Percentiles rank a stretch among this genome's conserved stretches.
These are phyloP conservation scores for Paramuricea clavata DNA, from an alignment of 92 coral and sea anemone genomes.

Conservation along the genomic window DNA sequence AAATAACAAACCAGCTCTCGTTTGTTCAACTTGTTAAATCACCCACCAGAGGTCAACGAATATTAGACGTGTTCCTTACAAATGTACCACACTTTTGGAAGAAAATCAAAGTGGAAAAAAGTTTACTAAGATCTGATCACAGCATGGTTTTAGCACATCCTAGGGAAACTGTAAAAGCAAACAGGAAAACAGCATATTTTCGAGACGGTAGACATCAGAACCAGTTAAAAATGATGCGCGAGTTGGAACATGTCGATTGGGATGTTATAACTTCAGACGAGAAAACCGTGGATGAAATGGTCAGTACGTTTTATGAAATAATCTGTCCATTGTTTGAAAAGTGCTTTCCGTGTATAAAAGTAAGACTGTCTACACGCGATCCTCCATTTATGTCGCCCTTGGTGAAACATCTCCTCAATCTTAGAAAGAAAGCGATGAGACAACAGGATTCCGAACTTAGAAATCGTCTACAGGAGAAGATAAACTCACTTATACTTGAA, in stretches of 20 bases:
- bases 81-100: background rate
- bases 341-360: background rate
- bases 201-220: background rate
- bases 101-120: background rate
- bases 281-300: too few relatives aligned
- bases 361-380: background rate
- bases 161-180: background rate
- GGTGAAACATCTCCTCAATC: background rate
- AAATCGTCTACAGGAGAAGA: background rate
- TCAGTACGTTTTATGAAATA: too few relatives aligned
- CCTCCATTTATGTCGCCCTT: background rate
- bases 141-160: background rate
- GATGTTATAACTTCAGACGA: too few relatives aligned
- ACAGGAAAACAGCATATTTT: background rate
- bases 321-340: constrained; percentile 1
- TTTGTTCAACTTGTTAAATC: too few relatives aligned
- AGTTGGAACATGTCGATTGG: background rate
- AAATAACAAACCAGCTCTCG: too few relatives aligned
- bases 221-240: background rate
- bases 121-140: background rate
- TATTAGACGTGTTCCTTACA: too few relatives aligned
- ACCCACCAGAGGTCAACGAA: too few relatives aligned
- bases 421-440: too few relatives aligned
- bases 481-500: background rate
- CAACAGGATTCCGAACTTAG: too few relatives aligned